Percentiles rank a stretch among this genome's conserved stretches.
Conservation (phyloP, 2,888 invertebrate genomes). For the Phaedon cochleariae region DNA sequence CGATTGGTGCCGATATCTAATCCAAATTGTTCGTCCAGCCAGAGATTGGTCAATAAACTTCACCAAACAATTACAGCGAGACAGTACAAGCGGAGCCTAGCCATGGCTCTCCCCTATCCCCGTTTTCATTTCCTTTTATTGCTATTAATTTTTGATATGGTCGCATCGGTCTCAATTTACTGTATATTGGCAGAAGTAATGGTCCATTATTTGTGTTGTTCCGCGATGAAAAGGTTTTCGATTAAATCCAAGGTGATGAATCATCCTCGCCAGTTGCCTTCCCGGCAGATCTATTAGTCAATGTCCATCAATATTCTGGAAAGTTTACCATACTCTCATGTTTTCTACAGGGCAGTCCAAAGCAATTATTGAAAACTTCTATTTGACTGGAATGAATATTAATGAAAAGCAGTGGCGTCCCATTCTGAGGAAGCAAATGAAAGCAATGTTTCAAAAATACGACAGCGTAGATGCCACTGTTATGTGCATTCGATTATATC, state of each 20-base stretch:
- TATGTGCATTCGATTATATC: too few species aligned
- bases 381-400: too few species aligned
- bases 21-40: not conserved
- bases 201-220: not conserved
- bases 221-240: not conserved
- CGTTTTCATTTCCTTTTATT: slow-evolving; percentile 24
- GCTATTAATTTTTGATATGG: slow-evolving; percentile 24
- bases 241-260: not conserved
- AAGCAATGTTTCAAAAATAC: too few species aligned
- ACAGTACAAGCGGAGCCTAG: not conserved
- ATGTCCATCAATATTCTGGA: not conserved
- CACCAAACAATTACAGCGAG: slow-evolving; percentile 1
- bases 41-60: not conserved
- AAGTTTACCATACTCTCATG: not conserved
- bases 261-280: not conserved
- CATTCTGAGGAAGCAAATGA: too few species aligned
- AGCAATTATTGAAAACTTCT: not conserved
- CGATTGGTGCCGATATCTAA: not conserved
- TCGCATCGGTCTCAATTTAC: slow-evolving; percentile 18
- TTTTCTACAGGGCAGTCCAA: not conserved
- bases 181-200: slow-evolving; percentile 13
- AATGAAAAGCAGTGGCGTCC: too few species aligned
- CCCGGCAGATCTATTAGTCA: not conserved
- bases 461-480: too few species aligned
- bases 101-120: slow-evolving; percentile 4